Base-by-base conservation (phyloP, 2,797 vertebrate species). In the Spinibarbus caldwelli region DNA sequence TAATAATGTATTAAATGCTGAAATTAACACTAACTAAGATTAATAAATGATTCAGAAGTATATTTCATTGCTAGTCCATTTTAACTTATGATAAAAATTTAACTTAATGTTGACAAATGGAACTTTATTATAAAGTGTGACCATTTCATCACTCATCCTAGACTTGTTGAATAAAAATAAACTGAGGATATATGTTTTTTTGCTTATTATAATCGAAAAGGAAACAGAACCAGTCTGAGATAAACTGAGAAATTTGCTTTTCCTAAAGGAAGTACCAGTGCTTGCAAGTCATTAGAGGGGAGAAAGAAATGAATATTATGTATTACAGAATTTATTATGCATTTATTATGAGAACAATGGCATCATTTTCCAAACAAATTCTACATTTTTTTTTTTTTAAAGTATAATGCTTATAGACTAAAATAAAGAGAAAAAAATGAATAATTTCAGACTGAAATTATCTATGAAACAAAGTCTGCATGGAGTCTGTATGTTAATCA, bases 121-220 rank as follows among this genome's bases (percentile, higher is more conserved):
- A 21, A 52, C 6, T 52, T 21, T 54, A n/a, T n/a, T n/a, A n/a
- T 23, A 41, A 70, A 70, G 36, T 41, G 36, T n/a, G 36, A 41
- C 10, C 21, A 38, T 68, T 26, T 43, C 1, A 41, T 14, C 23
- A 29, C 59, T 62, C 12, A 64, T 64, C 29, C 29, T 14, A 64
- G 59, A 64, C 29, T 7, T 64, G 59, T 6, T 15, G 12, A 29
- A 62, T 12, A 29, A 64, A 64, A 31, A 17, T 64, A 31, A 64
- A 64, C 29, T 6, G 14, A 64, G 45, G 29, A 82, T 78, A 70
- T 75, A 43, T 29, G 62, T 36, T 73, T n/a, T 12, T 29, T 77
- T 78, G 36, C 77, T 89, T 85, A 70, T 81, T 68, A 85, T 80
- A 80, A 75, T 59, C 71, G 19, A 31, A 43, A 77, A 9, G 45